Evolutionary conservation across 2,113 vertebrate species (phyloP).

Genomic region (Chunga burmeisteri): DNA sequence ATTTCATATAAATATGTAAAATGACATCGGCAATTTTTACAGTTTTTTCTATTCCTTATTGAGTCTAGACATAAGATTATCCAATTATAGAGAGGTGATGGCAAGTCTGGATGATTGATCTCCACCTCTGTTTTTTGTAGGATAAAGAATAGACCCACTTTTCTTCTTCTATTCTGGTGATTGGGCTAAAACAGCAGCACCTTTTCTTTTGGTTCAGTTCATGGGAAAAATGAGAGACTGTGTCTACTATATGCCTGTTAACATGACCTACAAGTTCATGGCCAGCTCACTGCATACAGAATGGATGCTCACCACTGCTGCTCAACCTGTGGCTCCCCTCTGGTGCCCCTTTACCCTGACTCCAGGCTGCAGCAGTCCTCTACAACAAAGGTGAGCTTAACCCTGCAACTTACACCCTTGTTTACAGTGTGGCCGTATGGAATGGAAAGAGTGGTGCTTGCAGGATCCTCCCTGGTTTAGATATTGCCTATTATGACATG

Average conservation of each 20-base stretch:
- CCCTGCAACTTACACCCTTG: background rate
- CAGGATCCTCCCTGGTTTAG: background rate
- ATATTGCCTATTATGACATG: background rate
- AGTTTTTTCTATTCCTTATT: background rate
- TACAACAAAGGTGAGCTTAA: background rate
- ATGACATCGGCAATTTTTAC: background rate
- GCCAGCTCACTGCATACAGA: background rate
- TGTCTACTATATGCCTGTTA: background rate
- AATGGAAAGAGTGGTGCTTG: background rate
- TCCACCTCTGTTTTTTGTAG: background rate
- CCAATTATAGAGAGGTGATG: background rate
- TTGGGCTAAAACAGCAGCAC: background rate
- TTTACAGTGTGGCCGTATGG: background rate
- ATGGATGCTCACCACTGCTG: background rate
- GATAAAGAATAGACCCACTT: background rate
- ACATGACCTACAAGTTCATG: background rate
- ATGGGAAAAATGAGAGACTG: background rate
- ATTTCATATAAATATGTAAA: background rate
- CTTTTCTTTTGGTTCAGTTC: background rate
- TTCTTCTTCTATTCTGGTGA: background rate
- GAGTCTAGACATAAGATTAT: background rate
- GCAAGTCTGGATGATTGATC: background rate
- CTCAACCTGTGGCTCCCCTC: rapidly evolving
- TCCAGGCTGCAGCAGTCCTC: background rate
- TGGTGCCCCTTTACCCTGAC: background rate